phyloP scores from a whole-genome alignment of 1,140 invertebrate genomes.

The Drosophila kepulauana region DNA sequence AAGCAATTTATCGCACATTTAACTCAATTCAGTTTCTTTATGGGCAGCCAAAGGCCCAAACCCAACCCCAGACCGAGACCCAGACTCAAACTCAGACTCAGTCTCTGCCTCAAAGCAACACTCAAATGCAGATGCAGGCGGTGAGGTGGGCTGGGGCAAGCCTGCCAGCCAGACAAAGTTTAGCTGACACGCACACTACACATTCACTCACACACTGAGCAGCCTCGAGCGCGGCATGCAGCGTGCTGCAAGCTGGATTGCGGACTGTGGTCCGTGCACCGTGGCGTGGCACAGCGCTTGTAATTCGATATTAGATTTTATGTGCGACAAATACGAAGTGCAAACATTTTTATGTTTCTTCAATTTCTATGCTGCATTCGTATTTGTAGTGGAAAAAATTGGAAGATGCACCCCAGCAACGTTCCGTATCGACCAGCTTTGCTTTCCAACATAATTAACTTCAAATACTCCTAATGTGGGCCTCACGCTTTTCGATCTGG shows the following conservation, averaged over 20 bases:
- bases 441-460: slow-evolving; percentile 63
- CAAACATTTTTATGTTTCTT: slow-evolving; percentile 81
- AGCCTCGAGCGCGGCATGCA: neutral
- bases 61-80: neutral
- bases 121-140: slow-evolving; percentile 1
- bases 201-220: neutral
- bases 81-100: neutral
- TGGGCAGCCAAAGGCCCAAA: slow-evolving; percentile 44
- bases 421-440: slow-evolving; percentile 29
- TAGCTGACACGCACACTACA: slow-evolving; percentile 64
- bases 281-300: slow-evolving; percentile 44
- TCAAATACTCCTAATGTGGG: slow-evolving; percentile 66
- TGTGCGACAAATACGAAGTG: slow-evolving; percentile 83
- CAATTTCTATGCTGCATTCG: slow-evolving; percentile 75
- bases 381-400: slow-evolving; percentile 73
- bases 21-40: slow-evolving; percentile 83
- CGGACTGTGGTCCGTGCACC: slow-evolving; percentile 11
- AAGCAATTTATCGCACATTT: slow-evolving; percentile 84
- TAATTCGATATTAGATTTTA: slow-evolving; percentile 84
- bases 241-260: slow-evolving; percentile 20
- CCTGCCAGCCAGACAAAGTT: slow-evolving; percentile 64
- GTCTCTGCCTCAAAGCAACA: neutral
- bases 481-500: slow-evolving; percentile 47
- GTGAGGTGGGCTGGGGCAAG: slow-evolving; percentile 38
- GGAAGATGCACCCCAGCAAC: slow-evolving; percentile 41